A percentile compares a stretch with the other conserved stretches of the same genome.
phyloP scores from a whole-genome alignment of 2,888 invertebrate species.

The Portevinia maculata region DNA sequence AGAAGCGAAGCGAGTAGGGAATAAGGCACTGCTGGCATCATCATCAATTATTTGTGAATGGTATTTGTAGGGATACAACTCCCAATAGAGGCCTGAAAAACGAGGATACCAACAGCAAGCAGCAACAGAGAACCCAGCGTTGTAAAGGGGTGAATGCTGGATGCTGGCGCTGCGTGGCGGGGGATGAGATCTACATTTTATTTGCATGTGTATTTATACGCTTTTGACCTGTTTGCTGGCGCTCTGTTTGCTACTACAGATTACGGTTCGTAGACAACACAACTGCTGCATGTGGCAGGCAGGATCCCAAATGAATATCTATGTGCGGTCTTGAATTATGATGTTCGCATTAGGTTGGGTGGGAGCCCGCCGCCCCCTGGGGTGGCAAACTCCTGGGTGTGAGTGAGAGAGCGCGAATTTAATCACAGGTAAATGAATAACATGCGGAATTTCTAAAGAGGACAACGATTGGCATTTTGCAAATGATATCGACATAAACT shows the following conservation, averaged over 20 bases:
- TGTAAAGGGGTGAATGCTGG: constrained; percentile 12
- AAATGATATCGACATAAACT: constrained; percentile 12
- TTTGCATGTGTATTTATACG: constrained; percentile 58
- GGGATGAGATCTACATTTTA: constrained; percentile 12
- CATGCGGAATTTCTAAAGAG: constrained; percentile 56
- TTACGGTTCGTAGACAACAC: constrained; percentile 41
- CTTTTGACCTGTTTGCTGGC: constrained; percentile 58
- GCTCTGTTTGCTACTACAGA: constrained; percentile 29
- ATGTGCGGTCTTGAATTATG: constrained; percentile 59
- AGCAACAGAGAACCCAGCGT: background rate
- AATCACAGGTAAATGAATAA: constrained; percentile 59
- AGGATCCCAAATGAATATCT: constrained; percentile 52
- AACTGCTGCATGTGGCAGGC: constrained; percentile 32
- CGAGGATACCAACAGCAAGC: background rate
- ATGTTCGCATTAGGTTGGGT: constrained; percentile 18
- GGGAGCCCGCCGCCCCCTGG: too few relatives aligned
- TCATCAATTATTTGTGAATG: constrained; percentile 61
- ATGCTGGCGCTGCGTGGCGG: constrained; percentile 1
- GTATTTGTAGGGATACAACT: constrained; percentile 19
- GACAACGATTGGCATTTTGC: constrained; percentile 44
- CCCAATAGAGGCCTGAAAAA: background rate
- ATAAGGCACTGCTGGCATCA: constrained; percentile 51
- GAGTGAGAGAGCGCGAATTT: constrained; percentile 11
- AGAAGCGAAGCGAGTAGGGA: background rate
- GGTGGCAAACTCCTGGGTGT: background rate